Evolutionary conservation across 2,797 vertebrate genomes (phyloP), one percentile per base, ranked within the genome.

Genomic region (Gymnothorax javanicus): DNA sequence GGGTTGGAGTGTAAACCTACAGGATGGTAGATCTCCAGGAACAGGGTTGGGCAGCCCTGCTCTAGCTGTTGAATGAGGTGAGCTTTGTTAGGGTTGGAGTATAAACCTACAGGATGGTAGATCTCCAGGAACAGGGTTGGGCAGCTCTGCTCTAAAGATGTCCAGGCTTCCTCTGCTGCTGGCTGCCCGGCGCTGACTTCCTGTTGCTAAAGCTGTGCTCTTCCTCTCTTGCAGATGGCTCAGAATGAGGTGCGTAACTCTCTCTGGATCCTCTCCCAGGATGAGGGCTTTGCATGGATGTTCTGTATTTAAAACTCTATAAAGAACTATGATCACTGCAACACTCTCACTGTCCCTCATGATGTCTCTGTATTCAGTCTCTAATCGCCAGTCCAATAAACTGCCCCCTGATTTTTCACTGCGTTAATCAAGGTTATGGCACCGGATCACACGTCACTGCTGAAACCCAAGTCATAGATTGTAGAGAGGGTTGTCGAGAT

Each of bases 191-290:
- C 13, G 71, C 13, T 43, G 71, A 13, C 12, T 17, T 52, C 43
- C 50, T n/a, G 50, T 6, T n/a, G 43, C 75, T 54, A 79, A 79
- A 79, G 50, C 75, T 56, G 2, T 17, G 27, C 33, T 75, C 27
- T 75, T 75, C 73, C 73, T 75, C 50, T 52, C 17, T 79, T 79
- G 54, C 75, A 79, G 43, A 43, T 54, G 75, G 75, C 43, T 17
- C 75, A 54, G 43, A 23, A 54, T n/a, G 75, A 54, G 75, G 43
- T 54, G 75, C 75, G 73, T 75, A 75, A 50, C 33, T 43, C 50
- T 20, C 54, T 79, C 4, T 11, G 75, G 75, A 23, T 79, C 43
- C 58, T 59, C 58, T 75, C 71, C n/a, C 75, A 56, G 15, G 15
- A 12, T 8, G 75, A 17, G 1, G 23, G 50, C 75, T 17, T 54